Conservation (phyloP, 2,113 vertebrate genomes). For the Motacilla alba region DNA sequence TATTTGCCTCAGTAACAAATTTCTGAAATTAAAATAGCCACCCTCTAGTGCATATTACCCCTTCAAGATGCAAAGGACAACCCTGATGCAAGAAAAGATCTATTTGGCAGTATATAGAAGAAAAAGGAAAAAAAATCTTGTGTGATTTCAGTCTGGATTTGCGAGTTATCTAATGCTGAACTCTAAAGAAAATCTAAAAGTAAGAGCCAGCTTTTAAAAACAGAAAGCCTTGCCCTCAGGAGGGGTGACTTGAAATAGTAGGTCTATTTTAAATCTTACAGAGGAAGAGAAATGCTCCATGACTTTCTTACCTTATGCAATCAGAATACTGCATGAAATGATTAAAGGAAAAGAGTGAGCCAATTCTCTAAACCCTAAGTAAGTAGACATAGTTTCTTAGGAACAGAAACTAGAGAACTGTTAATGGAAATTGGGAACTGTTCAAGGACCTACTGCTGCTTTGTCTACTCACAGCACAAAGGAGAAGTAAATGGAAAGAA, state of each 20-base stretch:
- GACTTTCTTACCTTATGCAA: not conserved
- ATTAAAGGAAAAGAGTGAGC: not conserved
- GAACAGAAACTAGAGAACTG: slow-evolving; percentile 18
- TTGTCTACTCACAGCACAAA: not conserved
- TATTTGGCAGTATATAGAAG: not conserved
- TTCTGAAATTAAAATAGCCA: not conserved
- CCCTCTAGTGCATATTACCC: not conserved
- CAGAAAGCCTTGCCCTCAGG: not conserved
- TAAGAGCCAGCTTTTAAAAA: not conserved
- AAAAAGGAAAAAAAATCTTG: not conserved
- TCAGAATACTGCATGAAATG: not conserved
- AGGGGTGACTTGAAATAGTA: not conserved
- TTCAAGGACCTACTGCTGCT: not conserved
- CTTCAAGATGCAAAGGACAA: not conserved
- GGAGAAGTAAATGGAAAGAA: not conserved
- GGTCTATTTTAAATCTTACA: not conserved
- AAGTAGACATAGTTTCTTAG: not conserved
- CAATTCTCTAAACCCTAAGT: not conserved
- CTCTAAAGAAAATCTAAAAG: not conserved
- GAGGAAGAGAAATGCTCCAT: not conserved
- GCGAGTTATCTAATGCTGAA: not conserved
- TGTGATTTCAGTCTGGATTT: not conserved
- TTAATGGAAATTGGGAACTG: not conserved
- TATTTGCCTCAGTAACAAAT: slow-evolving; percentile 2
- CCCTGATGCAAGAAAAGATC: not conserved